Percentiles rank a stretch among this genome's conserved stretches.
Conservation (phyloP, 1,140 invertebrate genomes). For the Tyrophagus putrescentiae region DNA sequence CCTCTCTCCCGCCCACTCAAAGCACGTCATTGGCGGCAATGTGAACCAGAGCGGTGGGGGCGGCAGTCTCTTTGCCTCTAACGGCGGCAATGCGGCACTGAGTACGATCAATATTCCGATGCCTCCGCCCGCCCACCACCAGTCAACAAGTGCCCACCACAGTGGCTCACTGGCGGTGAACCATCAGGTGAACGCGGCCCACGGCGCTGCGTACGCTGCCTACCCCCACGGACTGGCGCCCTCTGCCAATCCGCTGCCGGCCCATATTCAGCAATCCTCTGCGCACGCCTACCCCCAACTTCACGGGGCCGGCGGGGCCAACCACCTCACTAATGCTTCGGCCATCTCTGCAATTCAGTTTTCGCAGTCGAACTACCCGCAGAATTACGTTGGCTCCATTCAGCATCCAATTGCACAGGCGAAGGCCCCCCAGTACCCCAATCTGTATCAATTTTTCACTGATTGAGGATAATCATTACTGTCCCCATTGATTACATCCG, state of each 20-base stretch:
- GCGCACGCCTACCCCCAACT: background rate
- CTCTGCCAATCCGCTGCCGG: conserved; percentile 22
- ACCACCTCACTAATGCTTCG: background rate
- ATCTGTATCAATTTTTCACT: conserved; percentile 26
- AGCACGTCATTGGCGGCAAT: conserved; percentile 25
- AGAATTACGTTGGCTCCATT: conserved; percentile 5
- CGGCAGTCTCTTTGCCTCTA: background rate
- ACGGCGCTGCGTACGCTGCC: background rate
- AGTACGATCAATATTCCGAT: conserved; percentile 22
- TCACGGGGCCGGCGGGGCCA: background rate
- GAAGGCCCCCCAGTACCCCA: conserved; percentile 19
- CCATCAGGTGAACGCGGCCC: background rate
- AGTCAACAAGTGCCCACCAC: conserved; percentile 21
- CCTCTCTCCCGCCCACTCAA: conserved; percentile 25
- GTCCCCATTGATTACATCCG: no score
- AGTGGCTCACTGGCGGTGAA: conserved; percentile 16
- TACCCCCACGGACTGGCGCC: conserved; percentile 19
- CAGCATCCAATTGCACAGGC: background rate
- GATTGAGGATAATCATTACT: no score
- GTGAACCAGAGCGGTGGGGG: conserved; percentile 11
- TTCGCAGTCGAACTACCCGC: background rate
- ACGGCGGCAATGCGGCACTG: conserved; percentile 21
- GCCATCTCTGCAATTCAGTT: conserved; percentile 4
- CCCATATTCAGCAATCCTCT: conserved; percentile 19
- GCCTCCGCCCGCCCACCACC: conserved; percentile 27